A percentile compares a stretch with the other conserved stretches of the same genome.
Evolutionary conservation across 2,113 vertebrate genomes (phyloP).

Genomic region (Paraplagusia blochii): DNA sequence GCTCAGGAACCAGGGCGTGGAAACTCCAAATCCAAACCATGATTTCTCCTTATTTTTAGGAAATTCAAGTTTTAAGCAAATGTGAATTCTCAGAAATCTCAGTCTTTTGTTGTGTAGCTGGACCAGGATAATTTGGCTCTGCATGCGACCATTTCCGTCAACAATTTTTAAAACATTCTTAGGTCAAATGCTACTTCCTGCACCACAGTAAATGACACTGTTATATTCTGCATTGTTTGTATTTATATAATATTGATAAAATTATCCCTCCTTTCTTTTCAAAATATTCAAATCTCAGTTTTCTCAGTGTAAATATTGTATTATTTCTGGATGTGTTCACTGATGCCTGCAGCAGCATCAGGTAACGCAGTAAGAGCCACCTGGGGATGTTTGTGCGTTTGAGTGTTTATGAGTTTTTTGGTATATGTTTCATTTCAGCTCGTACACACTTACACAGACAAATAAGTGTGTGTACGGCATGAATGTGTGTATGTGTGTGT

Average conservation of each 20-base stretch:
- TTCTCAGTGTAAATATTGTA: constrained; percentile 51
- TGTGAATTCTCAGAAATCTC: too few species aligned
- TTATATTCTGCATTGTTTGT: background rate
- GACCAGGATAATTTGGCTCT: too few species aligned
- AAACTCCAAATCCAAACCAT: too few species aligned
- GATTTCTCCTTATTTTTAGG: too few species aligned
- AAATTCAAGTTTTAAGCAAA: too few species aligned
- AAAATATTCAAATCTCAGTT: constrained; percentile 36
- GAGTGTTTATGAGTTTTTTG: constrained; percentile 8
- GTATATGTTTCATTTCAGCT: constrained; percentile 10
- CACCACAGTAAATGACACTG: too few species aligned
- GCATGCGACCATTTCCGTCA: too few species aligned
- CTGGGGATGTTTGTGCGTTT: constrained; percentile 53
- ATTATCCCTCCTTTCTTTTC: constrained; percentile 35
- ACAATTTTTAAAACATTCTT: too few species aligned
- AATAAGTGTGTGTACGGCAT: constrained; percentile 29
- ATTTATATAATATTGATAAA: constrained; percentile 34
- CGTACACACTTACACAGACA: constrained; percentile 28
- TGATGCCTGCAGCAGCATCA: constrained; percentile 64
- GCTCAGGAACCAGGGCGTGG: too few species aligned
- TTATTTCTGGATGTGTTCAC: constrained; percentile 55
- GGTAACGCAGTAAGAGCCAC: constrained; percentile 62
- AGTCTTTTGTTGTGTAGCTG: too few species aligned
- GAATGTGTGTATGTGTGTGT: constrained; percentile 18
- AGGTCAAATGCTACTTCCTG: too few species aligned